Conservation (phyloP, 2,113 vertebrate genomes). For the Bujurquina vittata region DNA sequence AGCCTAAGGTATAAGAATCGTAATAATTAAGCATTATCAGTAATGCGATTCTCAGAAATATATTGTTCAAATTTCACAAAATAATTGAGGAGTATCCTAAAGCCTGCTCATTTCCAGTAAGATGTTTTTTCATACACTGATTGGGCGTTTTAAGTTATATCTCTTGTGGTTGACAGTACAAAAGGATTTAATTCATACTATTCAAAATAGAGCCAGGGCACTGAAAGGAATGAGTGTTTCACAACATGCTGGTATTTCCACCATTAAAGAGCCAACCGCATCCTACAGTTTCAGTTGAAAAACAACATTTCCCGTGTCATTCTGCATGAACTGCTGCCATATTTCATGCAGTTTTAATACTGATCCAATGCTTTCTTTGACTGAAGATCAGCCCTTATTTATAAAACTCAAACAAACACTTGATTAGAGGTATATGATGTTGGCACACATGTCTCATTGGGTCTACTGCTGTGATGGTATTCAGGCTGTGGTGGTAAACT, state of each 20-base stretch:
- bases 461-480: not conserved
- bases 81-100: not conserved
- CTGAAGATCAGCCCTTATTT: not conserved
- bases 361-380: not conserved
- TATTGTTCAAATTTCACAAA: not conserved
- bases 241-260: not conserved
- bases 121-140: not conserved
- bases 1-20: not conserved
- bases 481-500: not conserved
- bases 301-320: not conserved
- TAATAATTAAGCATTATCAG: not conserved
- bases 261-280: not conserved
- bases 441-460: not conserved
- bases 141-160: not conserved
- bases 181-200: not conserved
- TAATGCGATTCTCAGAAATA: not conserved
- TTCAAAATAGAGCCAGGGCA: not conserved
- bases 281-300: not conserved
- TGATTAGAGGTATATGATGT: too few species aligned
- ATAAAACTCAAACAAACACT: too few species aligned
- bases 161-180: not conserved
- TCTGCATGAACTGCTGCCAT: not conserved
- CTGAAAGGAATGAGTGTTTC: not conserved
- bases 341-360: not conserved
- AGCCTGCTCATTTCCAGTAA: not conserved